A percentile compares a stretch with the other conserved stretches of the same genome.
These are phyloP conservation scores for Phania funesta DNA, from an alignment of 2,888 invertebrate genomes.

Conservation along the genomic window DNA sequence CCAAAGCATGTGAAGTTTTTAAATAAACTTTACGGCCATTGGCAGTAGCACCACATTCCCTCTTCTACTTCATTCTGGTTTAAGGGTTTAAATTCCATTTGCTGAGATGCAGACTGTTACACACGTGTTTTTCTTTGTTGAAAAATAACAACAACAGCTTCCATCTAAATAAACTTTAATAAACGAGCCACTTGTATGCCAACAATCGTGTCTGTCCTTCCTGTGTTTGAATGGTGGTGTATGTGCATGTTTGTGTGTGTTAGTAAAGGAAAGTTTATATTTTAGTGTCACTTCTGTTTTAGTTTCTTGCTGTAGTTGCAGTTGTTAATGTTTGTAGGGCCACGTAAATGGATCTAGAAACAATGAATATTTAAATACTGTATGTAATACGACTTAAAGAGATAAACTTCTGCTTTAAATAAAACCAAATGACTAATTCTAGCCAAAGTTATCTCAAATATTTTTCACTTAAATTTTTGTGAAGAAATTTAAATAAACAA, in stretches of 20 bases:
- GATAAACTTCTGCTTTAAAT: constrained; percentile 24
- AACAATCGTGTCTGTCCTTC: constrained; percentile 26
- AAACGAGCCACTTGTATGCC: constrained; percentile 67
- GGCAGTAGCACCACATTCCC: constrained; percentile 24
- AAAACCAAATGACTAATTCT: too few relatives aligned
- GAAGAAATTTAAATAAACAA: too few relatives aligned
- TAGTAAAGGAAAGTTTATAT: constrained; percentile 41
- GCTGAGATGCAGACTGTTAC: not conserved
- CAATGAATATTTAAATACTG: constrained; percentile 54
- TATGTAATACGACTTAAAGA: constrained; percentile 37
- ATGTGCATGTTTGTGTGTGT: constrained; percentile 10
- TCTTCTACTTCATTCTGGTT: not conserved
- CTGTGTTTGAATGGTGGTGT: not conserved
- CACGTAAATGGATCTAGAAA: constrained; percentile 13
- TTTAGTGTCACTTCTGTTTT: constrained; percentile 55
- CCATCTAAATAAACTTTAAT: constrained; percentile 53
- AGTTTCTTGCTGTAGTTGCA: constrained; percentile 17
- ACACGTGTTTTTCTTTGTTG: not conserved
- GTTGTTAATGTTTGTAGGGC: constrained; percentile 10
- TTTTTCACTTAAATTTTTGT: too few relatives aligned
- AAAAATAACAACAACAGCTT: constrained; percentile 33
- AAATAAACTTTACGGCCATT: constrained; percentile 57
- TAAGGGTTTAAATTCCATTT: constrained; percentile 34
- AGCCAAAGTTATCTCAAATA: too few relatives aligned
- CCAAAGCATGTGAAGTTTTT: constrained; percentile 50